Base-by-base conservation (phyloP, 2,113 vertebrate species). In the Percopsis transmontana region DNA sequence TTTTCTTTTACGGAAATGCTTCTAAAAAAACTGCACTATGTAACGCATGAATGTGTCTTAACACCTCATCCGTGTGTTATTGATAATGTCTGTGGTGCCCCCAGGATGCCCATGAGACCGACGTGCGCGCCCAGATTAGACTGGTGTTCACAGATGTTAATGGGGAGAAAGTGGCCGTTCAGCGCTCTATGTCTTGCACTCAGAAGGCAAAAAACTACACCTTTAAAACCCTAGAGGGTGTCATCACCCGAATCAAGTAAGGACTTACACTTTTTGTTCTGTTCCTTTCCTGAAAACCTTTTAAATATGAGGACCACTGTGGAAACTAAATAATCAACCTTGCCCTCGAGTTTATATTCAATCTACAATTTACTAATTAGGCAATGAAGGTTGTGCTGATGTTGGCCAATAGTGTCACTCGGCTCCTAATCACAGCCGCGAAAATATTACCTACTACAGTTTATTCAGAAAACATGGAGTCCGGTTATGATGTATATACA, bases 81-180 rank as follows among this genome's bases (percentile, higher is more conserved):
- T 42, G 24, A 6, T 40, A 5, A n/a, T 55, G 2, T 24, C 27
- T 52, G n/a, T 75, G 0, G 1, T 74, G 1, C 62, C 57, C 52
- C 0, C 85, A 99, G 97, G 91, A 98, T 71, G 97, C 95, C 74
- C 93, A 98, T 55, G 97, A 99, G 83, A 99, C 96, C 0, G 97
- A 98, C 0, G 97, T 99, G 1, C 89, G 95, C 77, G 97, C 97
- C 39, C 96, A 99, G 86, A 99, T 99, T 65, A 92, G 94, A 5
- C 86, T 99, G 12, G 92, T 95, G 72, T 98, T 99, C 62, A 88
- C 89, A 8, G 96, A 98, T 33, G 93, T 98, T 19, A 98, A 93
- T 0, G 95, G 94, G 19, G 95, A 96, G 23, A 67, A 91, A 0
- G 0, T 96, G 5, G 92, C 93, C 19, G 94, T 99, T 3, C 96